These are phyloP conservation scores for Bryconaethiops microstoma DNA, from an alignment of 2,797 vertebrate species.

Conservation along the genomic window DNA sequence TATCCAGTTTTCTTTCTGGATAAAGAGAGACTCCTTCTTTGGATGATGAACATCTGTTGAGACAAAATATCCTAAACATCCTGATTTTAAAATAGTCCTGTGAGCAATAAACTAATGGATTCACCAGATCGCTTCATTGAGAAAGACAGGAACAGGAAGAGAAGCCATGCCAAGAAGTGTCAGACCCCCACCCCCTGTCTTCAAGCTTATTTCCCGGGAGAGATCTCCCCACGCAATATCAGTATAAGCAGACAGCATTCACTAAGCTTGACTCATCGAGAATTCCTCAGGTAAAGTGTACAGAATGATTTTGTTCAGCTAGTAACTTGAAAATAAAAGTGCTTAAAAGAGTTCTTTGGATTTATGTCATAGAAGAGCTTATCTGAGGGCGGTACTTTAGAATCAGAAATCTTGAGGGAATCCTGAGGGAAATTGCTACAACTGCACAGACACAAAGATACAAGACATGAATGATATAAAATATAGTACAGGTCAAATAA, in stretches of 20 bases:
- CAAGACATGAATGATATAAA: too few relatives aligned
- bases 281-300: not conserved
- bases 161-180: slow-evolving; percentile 57
- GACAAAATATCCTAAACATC: slow-evolving; percentile 72
- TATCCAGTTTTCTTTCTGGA: not conserved
- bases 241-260: not conserved
- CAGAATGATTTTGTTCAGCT: not conserved
- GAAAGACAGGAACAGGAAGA: slow-evolving; percentile 74
- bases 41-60: slow-evolving; percentile 54
- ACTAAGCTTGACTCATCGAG: not conserved
- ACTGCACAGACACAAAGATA: too few relatives aligned
- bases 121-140: slow-evolving; percentile 64
- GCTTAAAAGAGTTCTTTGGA: not conserved
- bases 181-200: not conserved
- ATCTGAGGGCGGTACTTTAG: not conserved
- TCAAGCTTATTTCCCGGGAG: slow-evolving; percentile 47
- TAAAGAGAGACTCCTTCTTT: slow-evolving; percentile 29
- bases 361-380: not conserved
- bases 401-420: too few relatives aligned
- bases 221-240: not conserved
- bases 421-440: too few relatives aligned
- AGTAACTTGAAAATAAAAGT: not conserved
- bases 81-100: slow-evolving; percentile 65
- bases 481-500: too few relatives aligned
- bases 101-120: slow-evolving; percentile 63